Evolutionary conservation across 2,113 vertebrate genomes (phyloP).

Genomic region (Dendropsophus ebraccatus): DNA sequence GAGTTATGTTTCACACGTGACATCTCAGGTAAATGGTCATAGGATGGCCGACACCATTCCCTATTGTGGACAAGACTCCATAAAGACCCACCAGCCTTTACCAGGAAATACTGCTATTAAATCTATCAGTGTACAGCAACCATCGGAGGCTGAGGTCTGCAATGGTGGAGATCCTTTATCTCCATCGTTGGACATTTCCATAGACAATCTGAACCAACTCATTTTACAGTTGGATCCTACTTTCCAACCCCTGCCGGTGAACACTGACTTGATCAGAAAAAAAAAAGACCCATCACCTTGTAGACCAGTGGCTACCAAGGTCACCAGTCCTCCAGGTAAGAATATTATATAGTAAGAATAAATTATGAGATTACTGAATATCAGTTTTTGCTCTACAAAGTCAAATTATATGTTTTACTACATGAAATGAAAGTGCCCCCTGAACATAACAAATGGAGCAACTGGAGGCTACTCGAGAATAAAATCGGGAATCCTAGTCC

Average conservation of each 20-base stretch:
- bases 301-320: neutral
- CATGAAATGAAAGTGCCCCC: too few species aligned
- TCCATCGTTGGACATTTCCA: constrained; percentile 72
- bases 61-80: rapidly evolving
- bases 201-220: constrained; percentile 80
- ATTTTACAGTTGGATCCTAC: constrained; percentile 84
- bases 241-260: constrained; percentile 70
- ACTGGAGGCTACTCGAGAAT: too few species aligned
- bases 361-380: too few species aligned
- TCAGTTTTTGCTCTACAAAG: too few species aligned
- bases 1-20: constrained; percentile 56
- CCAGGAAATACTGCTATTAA: neutral
- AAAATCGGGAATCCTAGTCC: too few species aligned
- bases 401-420: too few species aligned
- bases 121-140: neutral
- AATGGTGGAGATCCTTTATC: constrained; percentile 54
- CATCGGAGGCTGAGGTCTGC: neutral
- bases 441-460: too few species aligned
- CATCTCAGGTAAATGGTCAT: neutral
- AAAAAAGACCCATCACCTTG: neutral
- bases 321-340: constrained; percentile 63
- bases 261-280: neutral
- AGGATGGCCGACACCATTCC: neutral
- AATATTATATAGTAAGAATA: too few species aligned
- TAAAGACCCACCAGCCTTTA: constrained; percentile 6